Evolutionary conservation across 2,888 invertebrate species (phyloP), one percentile per base, ranked within the genome.

Genomic region (Latrodectus hesperus): DNA sequence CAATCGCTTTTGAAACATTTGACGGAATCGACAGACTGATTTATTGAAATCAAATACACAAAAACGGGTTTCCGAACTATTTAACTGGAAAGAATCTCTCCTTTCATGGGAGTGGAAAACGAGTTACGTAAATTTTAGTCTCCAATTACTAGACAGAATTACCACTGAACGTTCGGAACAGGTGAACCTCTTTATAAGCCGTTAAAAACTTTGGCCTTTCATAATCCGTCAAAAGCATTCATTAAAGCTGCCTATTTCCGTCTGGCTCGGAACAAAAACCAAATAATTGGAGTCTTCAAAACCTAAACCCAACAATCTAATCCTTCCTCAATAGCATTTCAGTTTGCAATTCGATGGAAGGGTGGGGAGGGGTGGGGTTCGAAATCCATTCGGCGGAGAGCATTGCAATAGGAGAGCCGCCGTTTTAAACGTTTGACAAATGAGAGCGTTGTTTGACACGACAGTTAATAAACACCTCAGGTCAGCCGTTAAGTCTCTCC

Each of bases 401-500:
- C 71, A 16, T 51, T 49, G n/a, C 77, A n/a, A n/a, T 52, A 52
- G 17, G 52, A 77, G 17, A 73, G 53, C 67, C 71, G 68, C 73
- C 79, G 68, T 77, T 83, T 88, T 78, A 88, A 88, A 88, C 84
- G 88, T 65, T 84, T 88, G 88, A 88, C 88, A 88, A 88, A 88
- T 88, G 88, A 88, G 80, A 75, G 65, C 80, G 88, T 76, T 84
- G 88, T 80, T 88, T 88, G 88, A 88, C 88, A 84, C 82, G 88
- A 88, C 88, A 88, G 88, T 88, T 88, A 88, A 88, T 88, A 88
- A 84, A 88, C 88, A 88, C 84, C 80, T 88, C 84, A 84, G 88
- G 88, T 88, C 88, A 82, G 88, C 84, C 88, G 88, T 88, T 77
- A 83, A 88, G 84, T 79, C 79, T 52, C 75, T 65, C 83, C 77